Evolutionary conservation across 2,888 invertebrate species (phyloP).

Genomic region (Chrysolina haemoptera): DNA sequence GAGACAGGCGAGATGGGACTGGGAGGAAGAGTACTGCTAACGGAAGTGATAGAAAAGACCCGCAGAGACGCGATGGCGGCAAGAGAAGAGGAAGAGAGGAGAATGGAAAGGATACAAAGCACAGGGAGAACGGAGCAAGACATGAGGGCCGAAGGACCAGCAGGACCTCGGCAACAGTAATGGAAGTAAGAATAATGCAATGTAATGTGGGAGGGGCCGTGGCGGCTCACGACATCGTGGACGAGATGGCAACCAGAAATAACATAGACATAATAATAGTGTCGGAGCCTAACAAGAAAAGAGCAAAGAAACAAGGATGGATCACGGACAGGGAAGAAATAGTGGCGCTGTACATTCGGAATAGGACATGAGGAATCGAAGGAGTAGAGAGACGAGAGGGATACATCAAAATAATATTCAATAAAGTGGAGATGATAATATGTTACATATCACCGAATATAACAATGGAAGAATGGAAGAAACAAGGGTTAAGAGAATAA

Average conservation of each 20-base stretch:
- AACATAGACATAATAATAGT: not conserved
- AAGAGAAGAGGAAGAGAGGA: too few species aligned
- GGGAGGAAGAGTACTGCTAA: too few species aligned
- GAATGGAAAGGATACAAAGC: not conserved
- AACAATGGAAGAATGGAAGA: not conserved
- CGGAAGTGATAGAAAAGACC: too few species aligned
- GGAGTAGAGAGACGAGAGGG: not conserved
- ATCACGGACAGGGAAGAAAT: not conserved
- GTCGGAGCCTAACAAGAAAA: not conserved
- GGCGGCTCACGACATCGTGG: constrained; percentile 3
- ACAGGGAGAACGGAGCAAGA: too few species aligned
- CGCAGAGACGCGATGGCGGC: too few species aligned
- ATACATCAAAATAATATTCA: not conserved
- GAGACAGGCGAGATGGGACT: not conserved
- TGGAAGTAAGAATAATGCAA: too few species aligned
- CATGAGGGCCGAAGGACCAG: too few species aligned
- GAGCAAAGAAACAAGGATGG: not conserved
- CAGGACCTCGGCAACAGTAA: too few species aligned
- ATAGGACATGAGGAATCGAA: not conserved
- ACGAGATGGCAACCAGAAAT: not conserved
- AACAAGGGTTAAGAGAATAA: not conserved
- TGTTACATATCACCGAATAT: not conserved
- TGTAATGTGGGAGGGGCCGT: not conserved
- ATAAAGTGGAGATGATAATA: not conserved
- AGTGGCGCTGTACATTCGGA: not conserved